A percentile compares a stretch with the other conserved stretches of the same genome.
phyloP scores from a whole-genome alignment of 1,140 invertebrate genomes.

The Drosophila murphyi region DNA sequence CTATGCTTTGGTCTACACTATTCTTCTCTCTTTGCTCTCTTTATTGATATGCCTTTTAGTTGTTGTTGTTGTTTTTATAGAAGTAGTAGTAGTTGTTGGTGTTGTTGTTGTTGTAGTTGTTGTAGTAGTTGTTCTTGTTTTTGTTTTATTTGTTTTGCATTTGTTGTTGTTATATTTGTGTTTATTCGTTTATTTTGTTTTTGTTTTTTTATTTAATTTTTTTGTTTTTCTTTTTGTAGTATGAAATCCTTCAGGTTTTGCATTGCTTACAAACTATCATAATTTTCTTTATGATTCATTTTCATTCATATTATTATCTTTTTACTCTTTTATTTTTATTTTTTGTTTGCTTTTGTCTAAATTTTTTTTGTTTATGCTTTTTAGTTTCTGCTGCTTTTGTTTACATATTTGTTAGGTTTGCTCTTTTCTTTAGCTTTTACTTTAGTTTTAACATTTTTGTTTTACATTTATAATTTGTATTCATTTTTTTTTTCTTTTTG shows the following conservation, averaged over 20 bases:
- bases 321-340: conserved; percentile 27
- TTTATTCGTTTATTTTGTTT: background rate
- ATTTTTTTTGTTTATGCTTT: conserved; percentile 17
- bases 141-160: conserved; percentile 1
- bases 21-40: conserved; percentile 1
- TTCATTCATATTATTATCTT: conserved; percentile 27
- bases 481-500: conserved; percentile 39
- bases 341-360: background rate
- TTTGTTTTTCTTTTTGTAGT: conserved; percentile 1
- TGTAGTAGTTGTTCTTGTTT: conserved; percentile 2
- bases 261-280: conserved; percentile 44
- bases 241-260: conserved; percentile 17
- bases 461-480: conserved; percentile 46
- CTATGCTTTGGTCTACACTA: background rate
- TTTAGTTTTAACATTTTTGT: conserved; percentile 26
- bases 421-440: conserved; percentile 19
- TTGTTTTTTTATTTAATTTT: background rate
- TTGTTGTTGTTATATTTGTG: conserved; percentile 11
- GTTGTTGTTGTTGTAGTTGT: conserved; percentile 8
- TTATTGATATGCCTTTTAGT: conserved; percentile 33
- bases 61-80: conserved; percentile 8
- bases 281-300: conserved; percentile 38
- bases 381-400: conserved; percentile 23
- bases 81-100: conserved; percentile 3
- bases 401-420: conserved; percentile 36